phyloP scores from a whole-genome alignment of 1,140 invertebrate species.

The Sitobion miscanthi region DNA sequence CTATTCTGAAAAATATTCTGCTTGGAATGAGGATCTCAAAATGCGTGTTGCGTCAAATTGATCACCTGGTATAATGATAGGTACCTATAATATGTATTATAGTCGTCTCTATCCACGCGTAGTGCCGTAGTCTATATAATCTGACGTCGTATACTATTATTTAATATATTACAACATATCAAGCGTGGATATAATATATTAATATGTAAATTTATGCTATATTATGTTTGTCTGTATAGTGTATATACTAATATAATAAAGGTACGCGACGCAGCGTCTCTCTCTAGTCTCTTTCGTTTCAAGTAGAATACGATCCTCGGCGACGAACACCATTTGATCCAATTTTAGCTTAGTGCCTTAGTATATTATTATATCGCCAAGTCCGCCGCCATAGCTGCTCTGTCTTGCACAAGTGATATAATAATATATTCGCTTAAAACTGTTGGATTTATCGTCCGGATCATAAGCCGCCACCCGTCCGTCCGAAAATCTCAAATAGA shows the following conservation, averaged over 20 bases:
- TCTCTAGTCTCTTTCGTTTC: background rate
- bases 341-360: constrained; percentile 48
- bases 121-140: background rate
- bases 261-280: background rate
- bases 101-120: background rate
- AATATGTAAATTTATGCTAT: no score
- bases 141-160: background rate
- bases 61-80: background rate
- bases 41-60: background rate
- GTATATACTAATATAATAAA: background rate
- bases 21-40: no score
- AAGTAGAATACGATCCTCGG: background rate
- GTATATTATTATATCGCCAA: background rate
- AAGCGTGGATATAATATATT: no score
- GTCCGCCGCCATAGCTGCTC: no score
- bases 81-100: background rate
- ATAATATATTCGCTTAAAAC: background rate
- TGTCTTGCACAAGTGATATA: background rate
- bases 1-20: no score
- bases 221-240: no score
- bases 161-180: no score
- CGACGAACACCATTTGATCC: background rate
- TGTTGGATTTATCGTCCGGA: background rate
- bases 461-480: background rate
- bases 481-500: background rate